phyloP scores from a whole-genome alignment of 1,140 invertebrate species.

The Drosophila busckii region DNA sequence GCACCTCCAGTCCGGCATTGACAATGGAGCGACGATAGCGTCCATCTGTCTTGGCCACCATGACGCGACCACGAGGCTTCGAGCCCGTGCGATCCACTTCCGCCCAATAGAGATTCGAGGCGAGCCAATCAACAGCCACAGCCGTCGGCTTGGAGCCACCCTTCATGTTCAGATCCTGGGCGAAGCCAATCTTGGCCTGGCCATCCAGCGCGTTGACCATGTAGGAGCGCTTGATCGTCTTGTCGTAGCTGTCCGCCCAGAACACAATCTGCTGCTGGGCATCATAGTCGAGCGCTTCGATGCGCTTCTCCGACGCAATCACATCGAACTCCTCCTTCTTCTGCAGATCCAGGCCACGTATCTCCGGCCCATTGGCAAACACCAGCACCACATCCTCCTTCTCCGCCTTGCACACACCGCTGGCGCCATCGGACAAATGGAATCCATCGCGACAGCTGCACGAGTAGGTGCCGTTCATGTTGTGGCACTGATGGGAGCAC shows the following conservation, averaged over 20 bases:
- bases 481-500: slow-evolving; percentile 95
- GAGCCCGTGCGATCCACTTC: slow-evolving; percentile 88
- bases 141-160: slow-evolving; percentile 89
- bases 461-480: slow-evolving; percentile 94
- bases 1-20: slow-evolving; percentile 86
- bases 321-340: slow-evolving; percentile 86
- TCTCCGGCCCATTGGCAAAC: slow-evolving; percentile 91
- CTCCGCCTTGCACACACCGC: slow-evolving; percentile 88
- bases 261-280: slow-evolving; percentile 90
- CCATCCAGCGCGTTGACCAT: slow-evolving; percentile 90
- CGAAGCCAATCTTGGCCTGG: slow-evolving; percentile 88
- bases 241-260: slow-evolving; percentile 95
- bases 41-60: slow-evolving; percentile 94
- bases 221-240: slow-evolving; percentile 93
- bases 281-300: slow-evolving; percentile 93
- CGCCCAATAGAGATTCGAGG: slow-evolving; percentile 96
- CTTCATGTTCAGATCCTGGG: slow-evolving; percentile 93
- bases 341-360: slow-evolving; percentile 86
- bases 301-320: slow-evolving; percentile 89
- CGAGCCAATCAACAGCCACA: slow-evolving; percentile 94
- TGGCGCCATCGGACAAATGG: slow-evolving; percentile 85
- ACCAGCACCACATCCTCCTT: slow-evolving; percentile 84
- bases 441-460: slow-evolving; percentile 93
- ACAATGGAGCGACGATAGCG: slow-evolving; percentile 90
- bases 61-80: slow-evolving; percentile 86